phyloP scores from a whole-genome alignment of 1,140 invertebrate genomes.

The Stegodyphus dumicola region DNA sequence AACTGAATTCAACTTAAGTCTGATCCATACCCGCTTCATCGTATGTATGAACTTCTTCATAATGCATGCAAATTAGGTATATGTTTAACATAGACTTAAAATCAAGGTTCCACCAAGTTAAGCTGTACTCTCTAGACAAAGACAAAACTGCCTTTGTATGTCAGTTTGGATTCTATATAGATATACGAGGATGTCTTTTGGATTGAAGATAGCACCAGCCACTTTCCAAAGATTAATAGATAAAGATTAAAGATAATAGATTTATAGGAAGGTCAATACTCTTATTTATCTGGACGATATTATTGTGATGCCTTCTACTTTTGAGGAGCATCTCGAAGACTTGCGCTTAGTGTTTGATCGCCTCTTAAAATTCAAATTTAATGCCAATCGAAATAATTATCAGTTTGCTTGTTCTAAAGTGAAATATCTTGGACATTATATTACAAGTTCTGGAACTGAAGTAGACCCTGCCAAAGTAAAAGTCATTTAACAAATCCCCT shows the following conservation, averaged over 20 bases:
- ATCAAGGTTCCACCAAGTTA: slow-evolving; percentile 70
- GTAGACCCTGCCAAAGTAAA: no score
- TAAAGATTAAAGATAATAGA: no score
- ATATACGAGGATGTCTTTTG: slow-evolving; percentile 69
- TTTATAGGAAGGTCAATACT: no score
- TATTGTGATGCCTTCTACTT: no score
- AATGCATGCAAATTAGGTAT: slow-evolving; percentile 66
- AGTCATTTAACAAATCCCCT: slow-evolving; percentile 9
- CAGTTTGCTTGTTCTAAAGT: no score
- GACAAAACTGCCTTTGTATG: slow-evolving; percentile 69
- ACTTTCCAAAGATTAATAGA: slow-evolving; percentile 67
- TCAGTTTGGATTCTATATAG: slow-evolving; percentile 66
- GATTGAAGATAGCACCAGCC: slow-evolving; percentile 67
- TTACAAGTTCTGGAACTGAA: slow-evolving; percentile 20
- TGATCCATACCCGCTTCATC: slow-evolving; percentile 72
- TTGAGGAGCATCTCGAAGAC: slow-evolving; percentile 14
- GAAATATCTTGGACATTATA: slow-evolving; percentile 49
- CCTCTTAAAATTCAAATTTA: no score
- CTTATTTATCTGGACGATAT: no score
- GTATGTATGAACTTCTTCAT: slow-evolving; percentile 69
- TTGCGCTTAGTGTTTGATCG: slow-evolving; percentile 23
- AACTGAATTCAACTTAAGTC: slow-evolving; percentile 68
- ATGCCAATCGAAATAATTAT: no score
- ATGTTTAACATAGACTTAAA: slow-evolving; percentile 68
- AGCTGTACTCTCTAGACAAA: slow-evolving; percentile 65